Percentiles rank a stretch among this genome's conserved stretches.
Evolutionary conservation across 2,888 invertebrate species (phyloP).

Genomic region (Amphipyra tragopoginis): DNA sequence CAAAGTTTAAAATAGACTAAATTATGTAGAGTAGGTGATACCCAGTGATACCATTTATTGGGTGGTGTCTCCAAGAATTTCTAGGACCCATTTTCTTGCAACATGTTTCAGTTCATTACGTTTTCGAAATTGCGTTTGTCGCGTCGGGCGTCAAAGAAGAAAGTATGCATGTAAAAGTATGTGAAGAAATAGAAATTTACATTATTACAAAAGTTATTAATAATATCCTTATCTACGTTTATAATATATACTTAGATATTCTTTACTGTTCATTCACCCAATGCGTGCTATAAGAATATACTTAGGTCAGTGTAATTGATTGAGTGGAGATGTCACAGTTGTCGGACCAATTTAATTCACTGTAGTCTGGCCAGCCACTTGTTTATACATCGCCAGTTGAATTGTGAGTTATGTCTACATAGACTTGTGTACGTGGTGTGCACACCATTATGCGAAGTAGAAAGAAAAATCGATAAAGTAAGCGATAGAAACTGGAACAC

Average conservation of each 20-base stretch:
- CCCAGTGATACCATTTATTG: too few species aligned
- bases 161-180: too few species aligned
- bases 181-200: too few species aligned
- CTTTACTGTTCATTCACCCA: conserved; percentile 34
- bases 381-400: conserved; percentile 37
- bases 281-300: conserved; percentile 37
- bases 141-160: too few species aligned
- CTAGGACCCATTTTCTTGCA: too few species aligned
- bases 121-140: too few species aligned
- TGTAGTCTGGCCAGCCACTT: conserved; percentile 38
- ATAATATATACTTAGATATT: background rate
- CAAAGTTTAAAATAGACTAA: too few species aligned
- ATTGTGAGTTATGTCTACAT: conserved; percentile 25
- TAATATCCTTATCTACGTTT: background rate
- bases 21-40: too few species aligned
- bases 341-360: conserved; percentile 52
- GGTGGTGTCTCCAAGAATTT: too few species aligned
- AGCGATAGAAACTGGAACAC: conserved; percentile 55
- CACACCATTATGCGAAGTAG: conserved; percentile 43
- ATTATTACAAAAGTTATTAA: background rate
- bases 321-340: conserved; percentile 52
- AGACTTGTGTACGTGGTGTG: conserved; percentile 11
- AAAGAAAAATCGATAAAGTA: conserved; percentile 58
- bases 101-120: too few species aligned
- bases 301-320: conserved; percentile 51